Evolutionary conservation across 2,888 invertebrate species (phyloP).

Genomic region (Plagodis pulveraria): DNA sequence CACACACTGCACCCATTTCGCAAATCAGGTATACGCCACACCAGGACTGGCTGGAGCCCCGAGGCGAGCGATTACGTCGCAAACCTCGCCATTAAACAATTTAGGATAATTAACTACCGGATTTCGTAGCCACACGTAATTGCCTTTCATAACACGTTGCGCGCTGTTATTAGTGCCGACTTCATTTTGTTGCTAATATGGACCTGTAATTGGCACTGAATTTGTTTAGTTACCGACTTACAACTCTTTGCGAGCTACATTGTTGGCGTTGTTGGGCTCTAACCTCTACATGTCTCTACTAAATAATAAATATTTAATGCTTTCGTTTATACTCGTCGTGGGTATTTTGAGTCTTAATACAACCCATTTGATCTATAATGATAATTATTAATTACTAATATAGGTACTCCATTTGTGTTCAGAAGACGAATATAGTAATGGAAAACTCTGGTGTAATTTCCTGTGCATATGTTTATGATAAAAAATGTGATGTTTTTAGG

Average conservation of each 20-base stretch:
- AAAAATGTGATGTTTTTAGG: no score
- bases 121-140: slow-evolving; percentile 76
- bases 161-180: slow-evolving; percentile 63
- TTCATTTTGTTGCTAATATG: slow-evolving; percentile 67
- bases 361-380: no score
- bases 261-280: slow-evolving; percentile 1
- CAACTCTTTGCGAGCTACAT: slow-evolving; percentile 1
- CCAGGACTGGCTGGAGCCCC: slow-evolving; percentile 32
- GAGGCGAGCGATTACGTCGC: slow-evolving; percentile 56
- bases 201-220: slow-evolving; percentile 65
- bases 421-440: no score
- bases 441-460: no score
- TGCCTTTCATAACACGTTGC: slow-evolving; percentile 77
- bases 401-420: no score
- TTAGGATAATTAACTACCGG: slow-evolving; percentile 85
- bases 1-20: slow-evolving; percentile 7
- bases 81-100: slow-evolving; percentile 81
- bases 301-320: no score
- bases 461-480: no score
- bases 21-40: slow-evolving; percentile 17
- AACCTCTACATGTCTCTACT: neutral
- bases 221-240: slow-evolving; percentile 54
- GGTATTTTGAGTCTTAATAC: no score
- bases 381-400: no score
- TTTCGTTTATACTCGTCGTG: no score